A percentile compares a stretch with the other conserved stretches of the same genome.
Conservation (phyloP, 2,888 invertebrate species). For the Pyrochroa serraticornis region DNA sequence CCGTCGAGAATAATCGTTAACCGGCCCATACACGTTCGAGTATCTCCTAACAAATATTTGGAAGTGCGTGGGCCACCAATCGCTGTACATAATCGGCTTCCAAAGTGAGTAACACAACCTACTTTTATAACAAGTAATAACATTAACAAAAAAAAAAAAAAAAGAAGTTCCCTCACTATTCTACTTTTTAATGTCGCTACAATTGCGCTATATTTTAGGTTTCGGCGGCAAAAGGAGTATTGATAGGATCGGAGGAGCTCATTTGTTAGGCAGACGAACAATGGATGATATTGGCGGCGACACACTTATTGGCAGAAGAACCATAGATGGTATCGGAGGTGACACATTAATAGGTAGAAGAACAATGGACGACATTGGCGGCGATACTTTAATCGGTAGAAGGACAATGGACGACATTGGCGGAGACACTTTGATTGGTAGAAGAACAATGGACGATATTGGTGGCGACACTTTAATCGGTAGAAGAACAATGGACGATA, state of each 20-base stretch:
- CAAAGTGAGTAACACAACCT: no score
- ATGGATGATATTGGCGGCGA: constrained; percentile 37
- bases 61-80: no score
- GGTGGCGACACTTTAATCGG: constrained; percentile 23
- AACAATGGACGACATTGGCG: constrained; percentile 4
- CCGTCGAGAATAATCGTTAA: no score
- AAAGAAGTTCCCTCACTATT: no score
- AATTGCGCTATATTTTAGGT: background rate
- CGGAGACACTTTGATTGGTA: constrained; percentile 21
- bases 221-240: background rate
- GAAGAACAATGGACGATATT: constrained; percentile 8
- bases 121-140: no score
- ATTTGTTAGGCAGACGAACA: constrained; percentile 24
- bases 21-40: no score
- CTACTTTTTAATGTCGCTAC: background rate
- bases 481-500: constrained; percentile 7
- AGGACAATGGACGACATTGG: constrained; percentile 8
- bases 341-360: constrained; percentile 29
- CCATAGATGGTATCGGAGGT: constrained; percentile 36
- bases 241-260: background rate
- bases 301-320: constrained; percentile 33
- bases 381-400: constrained; percentile 21
- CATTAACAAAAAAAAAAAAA: no score
- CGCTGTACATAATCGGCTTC: no score
- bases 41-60: no score